Evolutionary conservation across 2,888 invertebrate genomes (phyloP).

Genomic region (Gerosis bhagava): DNA sequence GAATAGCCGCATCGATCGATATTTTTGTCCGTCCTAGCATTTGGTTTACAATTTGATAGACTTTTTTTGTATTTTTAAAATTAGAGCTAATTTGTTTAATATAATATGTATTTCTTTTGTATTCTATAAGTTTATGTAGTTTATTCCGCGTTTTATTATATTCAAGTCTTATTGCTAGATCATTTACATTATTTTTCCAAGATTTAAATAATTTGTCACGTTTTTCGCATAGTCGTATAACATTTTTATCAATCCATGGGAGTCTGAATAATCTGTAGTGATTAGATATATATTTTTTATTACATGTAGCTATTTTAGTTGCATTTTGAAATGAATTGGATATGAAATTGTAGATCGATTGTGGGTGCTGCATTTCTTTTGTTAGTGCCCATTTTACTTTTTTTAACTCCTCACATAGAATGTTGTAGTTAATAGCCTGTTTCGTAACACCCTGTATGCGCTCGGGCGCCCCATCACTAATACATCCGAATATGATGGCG

Average conservation of each 20-base stretch:
- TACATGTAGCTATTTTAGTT: no score
- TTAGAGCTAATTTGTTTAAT: no score
- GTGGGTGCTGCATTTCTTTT: slow-evolving; percentile 19
- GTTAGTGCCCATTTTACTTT: slow-evolving; percentile 19
- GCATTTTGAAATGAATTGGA: no score
- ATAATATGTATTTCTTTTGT: slow-evolving; percentile 20
- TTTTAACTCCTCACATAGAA: slow-evolving; percentile 11
- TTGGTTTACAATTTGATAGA: slow-evolving; percentile 18
- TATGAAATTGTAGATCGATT: no score
- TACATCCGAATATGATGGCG: slow-evolving; percentile 21
- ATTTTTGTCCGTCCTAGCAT: slow-evolving; percentile 16
- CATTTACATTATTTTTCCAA: no score
- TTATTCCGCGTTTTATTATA: slow-evolving; percentile 25
- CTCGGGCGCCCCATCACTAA: background rate
- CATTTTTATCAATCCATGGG: no score
- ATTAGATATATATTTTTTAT: no score
- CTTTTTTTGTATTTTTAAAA: slow-evolving; percentile 20
- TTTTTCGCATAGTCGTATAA: no score
- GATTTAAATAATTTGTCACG: no score
- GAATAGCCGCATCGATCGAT: slow-evolving; percentile 20
- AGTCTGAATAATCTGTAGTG: no score
- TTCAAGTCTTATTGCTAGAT: slow-evolving; percentile 11
- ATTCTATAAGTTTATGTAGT: slow-evolving; percentile 18
- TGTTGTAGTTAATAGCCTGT: slow-evolving; percentile 5
- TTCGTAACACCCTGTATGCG: slow-evolving; percentile 22